A percentile compares a stretch with the other conserved stretches of the same genome.
These are phyloP conservation scores for Netelia virgata DNA, from an alignment of 2,888 invertebrate species.

Conservation along the genomic window DNA sequence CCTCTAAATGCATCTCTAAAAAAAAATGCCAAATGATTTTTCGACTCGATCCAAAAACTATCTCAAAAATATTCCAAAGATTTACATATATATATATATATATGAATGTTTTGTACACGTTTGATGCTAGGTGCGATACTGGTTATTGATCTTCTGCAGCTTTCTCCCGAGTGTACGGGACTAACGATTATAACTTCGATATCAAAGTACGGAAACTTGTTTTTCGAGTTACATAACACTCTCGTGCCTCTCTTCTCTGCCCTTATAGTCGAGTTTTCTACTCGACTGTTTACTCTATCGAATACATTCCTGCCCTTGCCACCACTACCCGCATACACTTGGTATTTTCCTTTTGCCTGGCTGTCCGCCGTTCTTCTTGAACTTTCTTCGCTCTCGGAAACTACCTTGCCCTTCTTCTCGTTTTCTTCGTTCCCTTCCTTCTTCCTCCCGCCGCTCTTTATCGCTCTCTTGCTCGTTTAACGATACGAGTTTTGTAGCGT, in stretches of 20 bases:
- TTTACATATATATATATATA: constrained; percentile 1
- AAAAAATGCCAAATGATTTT: too few species aligned
- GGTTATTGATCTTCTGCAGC: constrained; percentile 9
- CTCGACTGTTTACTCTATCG: constrained; percentile 41
- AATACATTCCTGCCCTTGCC: constrained; percentile 11
- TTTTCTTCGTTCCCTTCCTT: constrained; percentile 38
- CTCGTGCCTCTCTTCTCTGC: constrained; percentile 34
- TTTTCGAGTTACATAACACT: constrained; percentile 51
- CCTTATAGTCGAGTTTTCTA: constrained; percentile 40
- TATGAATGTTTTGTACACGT: background rate
- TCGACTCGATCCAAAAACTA: too few species aligned
- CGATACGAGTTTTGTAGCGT: constrained; percentile 50
- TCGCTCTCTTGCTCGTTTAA: constrained; percentile 54
- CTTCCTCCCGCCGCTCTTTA: constrained; percentile 14
- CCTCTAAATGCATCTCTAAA: too few species aligned
- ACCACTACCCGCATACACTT: constrained; percentile 3
- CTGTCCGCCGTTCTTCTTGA: constrained; percentile 45
- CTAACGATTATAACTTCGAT: constrained; percentile 67
- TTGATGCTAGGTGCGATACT: constrained; percentile 6
- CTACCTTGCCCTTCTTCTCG: constrained; percentile 36
- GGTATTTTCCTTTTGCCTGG: constrained; percentile 19
- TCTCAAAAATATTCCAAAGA: background rate
- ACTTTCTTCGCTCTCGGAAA: constrained; percentile 38
- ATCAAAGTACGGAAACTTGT: constrained; percentile 63
- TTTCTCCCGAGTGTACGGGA: constrained; percentile 36